Evolutionary conservation across 2,797 vertebrate genomes (phyloP).

Genomic region (Fistularia commersonii): DNA sequence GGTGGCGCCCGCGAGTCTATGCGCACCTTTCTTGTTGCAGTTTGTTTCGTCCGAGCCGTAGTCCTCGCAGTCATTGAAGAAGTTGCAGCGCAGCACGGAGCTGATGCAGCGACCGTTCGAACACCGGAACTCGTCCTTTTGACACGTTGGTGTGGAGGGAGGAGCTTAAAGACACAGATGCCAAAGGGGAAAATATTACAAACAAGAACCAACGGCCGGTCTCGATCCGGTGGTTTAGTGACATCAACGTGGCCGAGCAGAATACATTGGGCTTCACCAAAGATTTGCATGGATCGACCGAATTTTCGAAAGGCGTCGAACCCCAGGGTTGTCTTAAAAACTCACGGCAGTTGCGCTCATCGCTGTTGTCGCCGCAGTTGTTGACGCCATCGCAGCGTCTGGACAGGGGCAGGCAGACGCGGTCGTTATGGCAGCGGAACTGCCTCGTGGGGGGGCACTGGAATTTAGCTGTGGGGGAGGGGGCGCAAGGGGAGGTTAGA

Average conservation of each 20-base stretch:
- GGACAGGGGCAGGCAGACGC: slow-evolving; percentile 84
- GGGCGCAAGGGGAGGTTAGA: slow-evolving; percentile 2
- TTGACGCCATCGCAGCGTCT: slow-evolving; percentile 87
- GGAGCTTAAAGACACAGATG: slow-evolving; percentile 35
- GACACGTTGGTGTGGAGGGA: slow-evolving; percentile 65
- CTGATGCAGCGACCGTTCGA: slow-evolving; percentile 84
- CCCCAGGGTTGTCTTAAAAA: too few relatives aligned
- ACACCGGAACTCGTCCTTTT: slow-evolving; percentile 88
- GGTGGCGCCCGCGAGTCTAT: too few relatives aligned
- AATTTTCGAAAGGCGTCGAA: too few relatives aligned
- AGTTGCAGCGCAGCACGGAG: slow-evolving; percentile 84
- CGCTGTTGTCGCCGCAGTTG: slow-evolving; percentile 91
- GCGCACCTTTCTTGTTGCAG: slow-evolving; percentile 84
- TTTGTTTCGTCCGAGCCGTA: slow-evolving; percentile 83
- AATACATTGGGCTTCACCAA: too few relatives aligned
- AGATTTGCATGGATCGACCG: too few relatives aligned
- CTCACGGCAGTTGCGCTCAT: slow-evolving; percentile 91
- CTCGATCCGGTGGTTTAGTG: too few relatives aligned
- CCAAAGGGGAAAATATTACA: slow-evolving; percentile 1
- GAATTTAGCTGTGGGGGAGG: slow-evolving; percentile 78
- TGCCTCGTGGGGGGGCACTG: slow-evolving; percentile 89
- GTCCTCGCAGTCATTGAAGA: slow-evolving; percentile 94
- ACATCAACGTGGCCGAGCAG: too few relatives aligned
- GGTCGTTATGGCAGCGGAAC: slow-evolving; percentile 92
- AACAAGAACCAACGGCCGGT: too few relatives aligned